These are phyloP conservation scores for Prinia subflava DNA, from an alignment of 2,113 vertebrate genomes.

Conservation along the genomic window DNA sequence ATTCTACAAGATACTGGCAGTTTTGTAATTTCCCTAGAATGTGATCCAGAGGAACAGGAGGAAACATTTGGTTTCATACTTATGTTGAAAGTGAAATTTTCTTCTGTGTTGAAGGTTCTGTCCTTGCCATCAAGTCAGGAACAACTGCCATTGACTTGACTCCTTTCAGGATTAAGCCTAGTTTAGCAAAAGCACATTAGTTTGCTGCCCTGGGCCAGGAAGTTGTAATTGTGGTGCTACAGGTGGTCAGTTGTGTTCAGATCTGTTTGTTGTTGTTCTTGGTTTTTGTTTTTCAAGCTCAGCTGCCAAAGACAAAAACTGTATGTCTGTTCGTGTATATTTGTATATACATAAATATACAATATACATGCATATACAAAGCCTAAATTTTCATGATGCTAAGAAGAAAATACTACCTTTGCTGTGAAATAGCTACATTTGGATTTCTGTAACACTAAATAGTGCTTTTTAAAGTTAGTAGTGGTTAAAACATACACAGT, in stretches of 20 bases:
- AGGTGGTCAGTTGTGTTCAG: neutral
- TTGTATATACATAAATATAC: constrained; percentile 24
- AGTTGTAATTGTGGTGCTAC: constrained; percentile 15
- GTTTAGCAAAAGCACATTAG: neutral
- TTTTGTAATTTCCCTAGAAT: neutral
- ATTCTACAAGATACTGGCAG: neutral
- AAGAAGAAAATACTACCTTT: constrained; percentile 29
- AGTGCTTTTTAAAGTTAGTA: neutral
- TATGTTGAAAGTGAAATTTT: constrained; percentile 16
- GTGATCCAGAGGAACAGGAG: neutral
- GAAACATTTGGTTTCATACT: neutral
- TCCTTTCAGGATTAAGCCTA: neutral
- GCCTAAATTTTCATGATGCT: neutral
- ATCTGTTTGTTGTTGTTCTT: neutral
- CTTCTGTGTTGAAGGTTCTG: neutral
- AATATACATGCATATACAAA: constrained; percentile 23
- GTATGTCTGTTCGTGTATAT: constrained; percentile 17
- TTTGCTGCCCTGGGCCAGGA: neutral
- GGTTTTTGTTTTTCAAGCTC: neutral
- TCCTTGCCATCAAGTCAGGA: neutral
- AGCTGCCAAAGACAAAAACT: constrained; percentile 70
- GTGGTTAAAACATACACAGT: constrained; percentile 13
- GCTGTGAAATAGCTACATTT: constrained; percentile 15
- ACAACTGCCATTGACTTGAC: neutral
- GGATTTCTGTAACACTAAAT: constrained; percentile 23